These are phyloP conservation scores for Rhabdomys dilectus DNA, from an alignment of 2,113 vertebrate genomes.

Conservation along the genomic window DNA sequence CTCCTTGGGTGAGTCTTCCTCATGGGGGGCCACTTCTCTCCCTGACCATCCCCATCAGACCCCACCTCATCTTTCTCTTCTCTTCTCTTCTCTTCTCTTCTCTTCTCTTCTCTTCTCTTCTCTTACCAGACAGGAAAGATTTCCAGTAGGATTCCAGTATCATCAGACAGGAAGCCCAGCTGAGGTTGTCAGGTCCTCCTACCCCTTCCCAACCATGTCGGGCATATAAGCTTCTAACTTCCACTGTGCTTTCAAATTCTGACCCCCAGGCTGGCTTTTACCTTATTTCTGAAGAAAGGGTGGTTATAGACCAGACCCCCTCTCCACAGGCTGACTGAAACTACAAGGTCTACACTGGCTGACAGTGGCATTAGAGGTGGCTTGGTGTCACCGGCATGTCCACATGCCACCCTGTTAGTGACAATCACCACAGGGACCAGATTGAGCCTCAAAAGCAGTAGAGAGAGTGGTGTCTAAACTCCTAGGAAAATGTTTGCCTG, in stretches of 20 bases:
- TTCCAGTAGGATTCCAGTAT: no score
- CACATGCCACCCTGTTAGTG: background rate
- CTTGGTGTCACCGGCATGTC: no score
- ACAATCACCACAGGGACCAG: background rate
- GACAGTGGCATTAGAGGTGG: background rate
- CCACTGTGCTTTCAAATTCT: background rate
- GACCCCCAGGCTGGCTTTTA: background rate
- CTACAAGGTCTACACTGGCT: no score
- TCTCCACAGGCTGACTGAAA: background rate
- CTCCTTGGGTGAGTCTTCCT: background rate
- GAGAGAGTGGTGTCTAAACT: background rate
- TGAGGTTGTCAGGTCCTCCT: background rate
- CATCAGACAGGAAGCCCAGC: background rate
- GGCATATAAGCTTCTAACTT: no score
- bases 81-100: background rate
- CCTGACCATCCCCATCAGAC: background rate
- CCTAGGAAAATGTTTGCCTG: background rate
- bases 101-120: background rate
- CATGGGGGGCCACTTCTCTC: background rate
- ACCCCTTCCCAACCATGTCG: accelerated
- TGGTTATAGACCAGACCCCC: no score
- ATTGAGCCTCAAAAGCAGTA: background rate
- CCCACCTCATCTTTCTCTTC: no score
- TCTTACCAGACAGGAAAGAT: background rate
- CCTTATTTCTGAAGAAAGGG: background rate